Conservation (phyloP, 2,113 vertebrate genomes). For the Natator depressus region DNA sequence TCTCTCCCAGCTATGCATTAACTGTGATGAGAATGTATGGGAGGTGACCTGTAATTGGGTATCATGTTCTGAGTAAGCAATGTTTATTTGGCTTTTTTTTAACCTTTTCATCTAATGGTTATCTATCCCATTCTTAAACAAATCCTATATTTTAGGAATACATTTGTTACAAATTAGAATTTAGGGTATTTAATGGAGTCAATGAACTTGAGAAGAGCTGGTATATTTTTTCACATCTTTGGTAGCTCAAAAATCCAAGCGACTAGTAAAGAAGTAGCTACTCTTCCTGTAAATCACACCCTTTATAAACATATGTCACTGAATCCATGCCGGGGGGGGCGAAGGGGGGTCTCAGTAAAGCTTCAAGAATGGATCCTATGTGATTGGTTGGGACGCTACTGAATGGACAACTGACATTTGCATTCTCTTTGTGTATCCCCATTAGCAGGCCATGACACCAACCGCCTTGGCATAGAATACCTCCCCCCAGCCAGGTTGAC, state of each 20-base stretch:
- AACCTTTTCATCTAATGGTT: not conserved
- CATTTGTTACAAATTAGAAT: constrained; percentile 29
- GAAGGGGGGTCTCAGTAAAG: not conserved
- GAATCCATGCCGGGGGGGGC: not conserved
- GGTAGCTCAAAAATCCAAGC: not conserved
- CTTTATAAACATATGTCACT: not conserved
- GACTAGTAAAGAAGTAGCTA: not conserved
- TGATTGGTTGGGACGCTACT: not conserved
- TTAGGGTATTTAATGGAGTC: not conserved
- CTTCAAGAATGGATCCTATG: not conserved
- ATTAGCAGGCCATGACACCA: not conserved
- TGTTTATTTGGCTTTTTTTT: not conserved
- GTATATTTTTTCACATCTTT: not conserved
- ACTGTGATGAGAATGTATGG: not conserved
- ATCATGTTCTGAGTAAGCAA: not conserved
- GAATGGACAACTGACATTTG: not conserved
- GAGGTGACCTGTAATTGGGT: not conserved
- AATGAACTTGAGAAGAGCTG: not conserved
- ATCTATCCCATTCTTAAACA: not conserved
- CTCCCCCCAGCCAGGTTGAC: not conserved
- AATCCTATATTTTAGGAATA: not conserved
- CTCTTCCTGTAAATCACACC: not conserved
- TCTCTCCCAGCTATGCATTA: not conserved
- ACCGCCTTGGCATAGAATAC: not conserved
- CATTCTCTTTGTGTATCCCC: not conserved